Percentiles rank a stretch among this genome's conserved stretches.
These are phyloP conservation scores for Hypena proboscidalis DNA, from an alignment of 2,888 invertebrate species.

Conservation along the genomic window DNA sequence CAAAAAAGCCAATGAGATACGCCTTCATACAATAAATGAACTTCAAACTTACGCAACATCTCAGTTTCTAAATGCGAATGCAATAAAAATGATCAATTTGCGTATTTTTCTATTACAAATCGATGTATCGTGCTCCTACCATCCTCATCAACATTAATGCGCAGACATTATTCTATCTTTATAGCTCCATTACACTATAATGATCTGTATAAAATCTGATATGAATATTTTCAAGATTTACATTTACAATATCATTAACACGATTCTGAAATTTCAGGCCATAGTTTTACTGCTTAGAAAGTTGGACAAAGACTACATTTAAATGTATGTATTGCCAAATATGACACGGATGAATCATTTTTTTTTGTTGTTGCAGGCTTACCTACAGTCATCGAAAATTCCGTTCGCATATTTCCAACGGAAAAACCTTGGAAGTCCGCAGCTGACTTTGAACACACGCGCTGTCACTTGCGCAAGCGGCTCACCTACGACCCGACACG, in stretches of 20 bases:
- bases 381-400: slow-evolving; percentile 61
- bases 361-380: slow-evolving; percentile 67
- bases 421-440: slow-evolving; percentile 51
- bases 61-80: slow-evolving; percentile 36
- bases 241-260: slow-evolving; percentile 15
- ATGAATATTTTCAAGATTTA: slow-evolving; percentile 8
- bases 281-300: slow-evolving; percentile 7
- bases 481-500: slow-evolving; percentile 44
- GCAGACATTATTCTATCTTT: slow-evolving; percentile 12
- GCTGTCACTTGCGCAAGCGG: slow-evolving; percentile 57
- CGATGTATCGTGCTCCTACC: slow-evolving; percentile 35
- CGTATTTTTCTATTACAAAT: slow-evolving; percentile 35
- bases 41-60: slow-evolving; percentile 27
- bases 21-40: slow-evolving; percentile 24
- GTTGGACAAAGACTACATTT: slow-evolving; percentile 6
- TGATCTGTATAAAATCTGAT: slow-evolving; percentile 24
- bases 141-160: slow-evolving; percentile 23
- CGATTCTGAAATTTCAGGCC: slow-evolving; percentile 9
- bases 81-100: slow-evolving; percentile 32
- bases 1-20: slow-evolving; percentile 36
- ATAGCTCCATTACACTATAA: slow-evolving; percentile 25
- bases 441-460: slow-evolving; percentile 52
- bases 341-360: slow-evolving; percentile 36
- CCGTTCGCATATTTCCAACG: slow-evolving; percentile 47
- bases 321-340: slow-evolving; percentile 29